Percentiles rank a stretch among this genome's conserved stretches.
These are phyloP conservation scores for Polietes domitor DNA, from an alignment of 2,888 invertebrate species.

Conservation along the genomic window DNA sequence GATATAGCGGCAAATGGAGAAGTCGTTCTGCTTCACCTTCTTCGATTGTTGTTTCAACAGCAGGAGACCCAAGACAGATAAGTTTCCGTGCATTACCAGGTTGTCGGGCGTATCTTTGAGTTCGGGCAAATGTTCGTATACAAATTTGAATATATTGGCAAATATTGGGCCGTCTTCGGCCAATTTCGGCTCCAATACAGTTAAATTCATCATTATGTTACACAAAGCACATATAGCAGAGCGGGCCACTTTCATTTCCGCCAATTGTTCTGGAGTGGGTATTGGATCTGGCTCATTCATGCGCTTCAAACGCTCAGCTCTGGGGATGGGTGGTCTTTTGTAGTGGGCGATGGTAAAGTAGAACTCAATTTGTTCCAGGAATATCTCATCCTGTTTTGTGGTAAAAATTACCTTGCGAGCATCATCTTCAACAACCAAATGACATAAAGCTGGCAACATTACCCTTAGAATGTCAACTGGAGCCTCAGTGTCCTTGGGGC, in stretches of 20 bases:
- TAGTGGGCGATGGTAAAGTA: slow-evolving; percentile 94
- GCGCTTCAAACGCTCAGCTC: slow-evolving; percentile 89
- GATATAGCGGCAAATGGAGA: slow-evolving; percentile 93
- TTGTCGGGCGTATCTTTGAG: slow-evolving; percentile 91
- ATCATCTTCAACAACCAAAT: slow-evolving; percentile 94
- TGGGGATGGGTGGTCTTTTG: slow-evolving; percentile 90
- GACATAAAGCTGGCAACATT: slow-evolving; percentile 93
- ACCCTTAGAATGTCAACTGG: slow-evolving; percentile 89
- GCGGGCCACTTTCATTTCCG: slow-evolving; percentile 92
- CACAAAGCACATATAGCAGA: slow-evolving; percentile 93
- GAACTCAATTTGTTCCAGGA: slow-evolving; percentile 90
- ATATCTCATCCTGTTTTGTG: slow-evolving; percentile 89
- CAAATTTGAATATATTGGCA: slow-evolving; percentile 90
- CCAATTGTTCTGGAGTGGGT: slow-evolving; percentile 87
- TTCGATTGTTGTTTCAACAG: slow-evolving; percentile 91
- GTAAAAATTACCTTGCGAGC: slow-evolving; percentile 90
- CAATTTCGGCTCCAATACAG: slow-evolving; percentile 91
- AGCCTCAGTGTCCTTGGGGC: slow-evolving; percentile 83
- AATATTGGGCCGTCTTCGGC: slow-evolving; percentile 90
- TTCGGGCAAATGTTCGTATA: slow-evolving; percentile 92
- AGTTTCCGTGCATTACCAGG: slow-evolving; percentile 91
- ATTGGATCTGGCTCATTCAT: slow-evolving; percentile 89
- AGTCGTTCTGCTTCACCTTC: slow-evolving; percentile 92
- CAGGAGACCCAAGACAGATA: slow-evolving; percentile 91
- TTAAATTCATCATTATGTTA: slow-evolving; percentile 95